A percentile compares a stretch with the other conserved stretches of the same genome.
Conservation (phyloP, 2,113 vertebrate species). For the Casuarius casuarius region DNA sequence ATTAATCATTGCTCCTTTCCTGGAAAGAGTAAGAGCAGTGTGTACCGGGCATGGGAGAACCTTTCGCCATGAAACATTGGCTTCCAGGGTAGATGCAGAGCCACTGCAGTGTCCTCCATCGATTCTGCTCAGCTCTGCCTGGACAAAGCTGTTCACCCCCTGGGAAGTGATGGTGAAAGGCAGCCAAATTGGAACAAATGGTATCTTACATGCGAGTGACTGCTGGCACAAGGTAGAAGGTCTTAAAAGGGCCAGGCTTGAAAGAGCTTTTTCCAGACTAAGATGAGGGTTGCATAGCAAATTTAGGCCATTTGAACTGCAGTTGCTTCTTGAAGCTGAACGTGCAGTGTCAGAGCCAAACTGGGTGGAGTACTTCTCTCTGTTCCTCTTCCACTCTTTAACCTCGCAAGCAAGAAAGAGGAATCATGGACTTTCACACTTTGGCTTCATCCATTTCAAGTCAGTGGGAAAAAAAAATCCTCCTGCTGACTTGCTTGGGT, state of each 20-base stretch:
- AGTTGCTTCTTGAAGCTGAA: neutral
- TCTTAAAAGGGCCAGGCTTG: neutral
- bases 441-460: neutral
- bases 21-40: neutral
- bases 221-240: neutral
- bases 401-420: neutral
- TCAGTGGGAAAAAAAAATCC: neutral
- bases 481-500: neutral
- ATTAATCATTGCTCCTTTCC: neutral
- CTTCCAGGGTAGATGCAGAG: neutral
- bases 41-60: neutral
- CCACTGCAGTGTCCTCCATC: neutral
- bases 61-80: fast-evolving
- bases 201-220: neutral
- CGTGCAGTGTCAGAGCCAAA: fast-evolving
- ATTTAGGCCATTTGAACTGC: neutral
- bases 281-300: neutral
- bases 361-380: neutral
- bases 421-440: neutral
- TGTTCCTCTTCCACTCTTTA: constrained; percentile 33
- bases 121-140: neutral
- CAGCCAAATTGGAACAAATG: neutral
- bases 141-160: neutral
- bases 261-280: neutral
- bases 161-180: neutral